These are phyloP conservation scores for Plecotus auritus DNA, from an alignment of 2,113 vertebrate species.

Conservation along the genomic window DNA sequence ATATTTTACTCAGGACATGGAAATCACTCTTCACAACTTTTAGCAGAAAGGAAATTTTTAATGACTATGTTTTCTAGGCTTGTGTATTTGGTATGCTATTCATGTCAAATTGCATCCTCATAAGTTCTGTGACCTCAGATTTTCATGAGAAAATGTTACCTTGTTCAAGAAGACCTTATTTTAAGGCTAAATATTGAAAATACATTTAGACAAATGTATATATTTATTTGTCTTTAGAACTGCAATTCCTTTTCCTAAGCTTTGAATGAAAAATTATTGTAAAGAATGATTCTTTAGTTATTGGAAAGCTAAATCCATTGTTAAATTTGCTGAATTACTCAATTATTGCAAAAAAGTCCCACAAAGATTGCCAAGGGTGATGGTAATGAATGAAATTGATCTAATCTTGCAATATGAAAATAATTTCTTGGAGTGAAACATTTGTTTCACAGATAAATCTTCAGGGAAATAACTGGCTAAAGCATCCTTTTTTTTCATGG, in stretches of 20 bases:
- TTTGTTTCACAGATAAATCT: constrained; percentile 62
- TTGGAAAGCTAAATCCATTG: constrained; percentile 58
- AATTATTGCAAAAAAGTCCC: constrained; percentile 57
- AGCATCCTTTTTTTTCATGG: constrained; percentile 24
- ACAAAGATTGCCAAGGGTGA: constrained; percentile 43
- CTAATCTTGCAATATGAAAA: constrained; percentile 63
- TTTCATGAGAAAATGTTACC: background rate
- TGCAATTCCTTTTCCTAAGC: constrained; percentile 31
- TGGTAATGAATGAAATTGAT: constrained; percentile 66
- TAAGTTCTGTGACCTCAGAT: background rate
- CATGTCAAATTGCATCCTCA: background rate
- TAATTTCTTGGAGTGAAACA: constrained; percentile 58
- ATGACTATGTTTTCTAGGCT: background rate
- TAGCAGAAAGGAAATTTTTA: background rate
- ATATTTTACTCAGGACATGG: background rate
- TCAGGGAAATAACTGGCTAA: constrained; percentile 69
- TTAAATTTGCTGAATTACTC: constrained; percentile 70
- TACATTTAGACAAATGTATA: background rate
- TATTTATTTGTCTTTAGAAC: constrained; percentile 42
- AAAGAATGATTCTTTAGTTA: constrained; percentile 51
- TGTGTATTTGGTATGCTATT: background rate
- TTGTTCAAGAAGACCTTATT: background rate
- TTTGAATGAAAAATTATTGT: constrained; percentile 32
- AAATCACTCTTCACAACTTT: background rate
- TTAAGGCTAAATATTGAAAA: constrained; percentile 43